Evolutionary conservation across 1,140 invertebrate species (phyloP).

Genomic region (Drepana arcuata): DNA sequence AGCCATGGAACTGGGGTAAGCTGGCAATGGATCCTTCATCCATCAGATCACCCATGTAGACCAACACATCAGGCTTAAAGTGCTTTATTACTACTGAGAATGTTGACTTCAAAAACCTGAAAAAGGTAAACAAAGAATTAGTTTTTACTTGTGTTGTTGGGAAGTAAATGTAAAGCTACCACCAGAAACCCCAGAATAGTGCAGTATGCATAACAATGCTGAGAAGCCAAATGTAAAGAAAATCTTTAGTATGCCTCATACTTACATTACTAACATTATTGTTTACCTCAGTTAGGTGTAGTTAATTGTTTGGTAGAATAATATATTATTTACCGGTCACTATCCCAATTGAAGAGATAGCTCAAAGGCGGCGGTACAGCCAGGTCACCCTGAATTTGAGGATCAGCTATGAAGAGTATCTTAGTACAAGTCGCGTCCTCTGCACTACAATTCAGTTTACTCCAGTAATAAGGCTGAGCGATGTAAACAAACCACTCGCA

Average conservation of each 20-base stretch:
- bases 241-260: no score
- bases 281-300: no score
- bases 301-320: no score
- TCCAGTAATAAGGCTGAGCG: conserved; percentile 73
- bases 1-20: conserved; percentile 77
- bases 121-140: no score
- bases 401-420: conserved; percentile 91
- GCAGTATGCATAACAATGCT: no score
- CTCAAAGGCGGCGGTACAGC: conserved; percentile 76
- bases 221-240: no score
- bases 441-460: conserved; percentile 60
- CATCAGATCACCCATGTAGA: conserved; percentile 93
- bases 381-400: conserved; percentile 88
- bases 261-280: no score
- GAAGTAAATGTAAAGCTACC: no score
- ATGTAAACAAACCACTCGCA: conserved; percentile 74
- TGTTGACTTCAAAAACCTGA: conserved; percentile 85
- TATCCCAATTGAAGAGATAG: conserved; percentile 81
- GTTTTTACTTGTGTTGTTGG: no score
- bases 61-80: conserved; percentile 87
- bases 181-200: no score
- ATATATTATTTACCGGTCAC: conserved; percentile 79
- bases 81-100: conserved; percentile 81
- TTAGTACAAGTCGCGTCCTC: conserved; percentile 74
- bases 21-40: conserved; percentile 90